Evolutionary conservation across 2,113 vertebrate genomes (phyloP).

Genomic region (Chascanopsetta lugubris): DNA sequence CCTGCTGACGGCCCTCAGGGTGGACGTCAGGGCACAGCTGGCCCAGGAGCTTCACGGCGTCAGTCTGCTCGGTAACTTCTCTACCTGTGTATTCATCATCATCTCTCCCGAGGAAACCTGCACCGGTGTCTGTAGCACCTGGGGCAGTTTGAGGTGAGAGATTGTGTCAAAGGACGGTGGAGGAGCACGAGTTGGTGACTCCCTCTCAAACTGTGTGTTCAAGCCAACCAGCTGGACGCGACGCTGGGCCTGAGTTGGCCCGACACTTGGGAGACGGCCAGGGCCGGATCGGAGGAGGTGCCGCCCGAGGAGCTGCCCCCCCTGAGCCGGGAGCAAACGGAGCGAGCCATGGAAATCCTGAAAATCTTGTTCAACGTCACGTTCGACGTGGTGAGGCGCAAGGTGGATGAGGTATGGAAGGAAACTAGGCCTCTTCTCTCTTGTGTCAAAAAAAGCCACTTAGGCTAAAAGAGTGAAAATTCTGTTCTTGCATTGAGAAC

Average conservation of each 20-base stretch:
- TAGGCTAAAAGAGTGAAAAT: too few relatives aligned
- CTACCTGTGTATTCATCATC: too few relatives aligned
- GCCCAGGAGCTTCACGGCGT: conserved; percentile 87
- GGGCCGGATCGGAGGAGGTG: conserved; percentile 49
- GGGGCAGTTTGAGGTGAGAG: too few relatives aligned
- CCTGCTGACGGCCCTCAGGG: conserved; percentile 87
- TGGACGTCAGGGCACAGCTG: conserved; percentile 86
- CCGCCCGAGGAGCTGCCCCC: conserved; percentile 66
- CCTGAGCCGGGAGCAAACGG: conserved; percentile 85
- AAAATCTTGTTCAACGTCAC: conserved; percentile 97
- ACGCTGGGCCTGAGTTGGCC: conserved; percentile 83
- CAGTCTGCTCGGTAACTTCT: conserved; percentile 85
- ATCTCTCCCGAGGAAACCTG: too few relatives aligned
- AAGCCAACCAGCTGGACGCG: conserved; percentile 85
- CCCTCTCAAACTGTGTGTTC: too few relatives aligned
- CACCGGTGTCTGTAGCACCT: too few relatives aligned
- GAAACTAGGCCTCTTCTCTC: not conserved
- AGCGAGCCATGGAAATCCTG: conserved; percentile 91
- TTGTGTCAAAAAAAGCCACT: too few relatives aligned
- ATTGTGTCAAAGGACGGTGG: too few relatives aligned
- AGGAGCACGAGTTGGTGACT: too few relatives aligned
- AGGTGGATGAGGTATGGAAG: conserved; percentile 87
- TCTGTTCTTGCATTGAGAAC: too few relatives aligned
- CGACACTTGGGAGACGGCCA: conserved; percentile 80
- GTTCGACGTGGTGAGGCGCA: conserved; percentile 84